Evolutionary conservation across 2,888 invertebrate genomes (phyloP).

Genomic region (Eustalomyia histrio): DNA sequence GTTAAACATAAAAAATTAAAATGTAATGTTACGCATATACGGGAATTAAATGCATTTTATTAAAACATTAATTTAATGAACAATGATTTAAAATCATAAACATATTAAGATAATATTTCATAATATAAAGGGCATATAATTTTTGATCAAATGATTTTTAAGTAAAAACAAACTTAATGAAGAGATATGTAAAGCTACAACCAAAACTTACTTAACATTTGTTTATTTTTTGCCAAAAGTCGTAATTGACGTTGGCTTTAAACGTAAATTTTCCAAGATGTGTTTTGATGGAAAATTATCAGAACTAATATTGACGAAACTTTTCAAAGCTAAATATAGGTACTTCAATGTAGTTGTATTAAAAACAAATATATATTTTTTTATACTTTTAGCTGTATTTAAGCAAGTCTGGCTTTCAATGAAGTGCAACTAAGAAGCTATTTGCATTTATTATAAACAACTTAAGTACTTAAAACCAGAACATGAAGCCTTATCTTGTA

Average conservation of each 20-base stretch:
- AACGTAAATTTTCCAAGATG: no score
- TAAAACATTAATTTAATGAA: constrained; percentile 51
- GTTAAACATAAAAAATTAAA: background rate
- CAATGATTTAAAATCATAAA: constrained; percentile 42
- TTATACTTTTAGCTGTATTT: constrained; percentile 1
- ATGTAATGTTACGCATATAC: constrained; percentile 21
- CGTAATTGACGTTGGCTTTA: no score
- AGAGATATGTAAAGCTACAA: constrained; percentile 30
- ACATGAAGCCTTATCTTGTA: constrained; percentile 38
- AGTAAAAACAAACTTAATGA: constrained; percentile 35
- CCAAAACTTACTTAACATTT: no score
- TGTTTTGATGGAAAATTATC: no score
- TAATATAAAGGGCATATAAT: constrained; percentile 15
- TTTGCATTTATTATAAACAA: constrained; percentile 70
- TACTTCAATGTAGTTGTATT: no score
- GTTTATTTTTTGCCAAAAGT: no score
- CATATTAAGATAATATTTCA: constrained; percentile 16
- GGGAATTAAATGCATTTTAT: no score
- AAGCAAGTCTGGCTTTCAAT: constrained; percentile 52
- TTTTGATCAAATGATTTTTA: background rate
- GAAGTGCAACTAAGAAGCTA: constrained; percentile 73
- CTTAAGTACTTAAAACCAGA: background rate
- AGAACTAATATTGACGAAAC: no score
- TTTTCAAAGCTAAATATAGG: no score
- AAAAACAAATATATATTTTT: constrained; percentile 12